phyloP scores from a whole-genome alignment of 2,113 vertebrate genomes.

The Hoplias malabaricus region DNA sequence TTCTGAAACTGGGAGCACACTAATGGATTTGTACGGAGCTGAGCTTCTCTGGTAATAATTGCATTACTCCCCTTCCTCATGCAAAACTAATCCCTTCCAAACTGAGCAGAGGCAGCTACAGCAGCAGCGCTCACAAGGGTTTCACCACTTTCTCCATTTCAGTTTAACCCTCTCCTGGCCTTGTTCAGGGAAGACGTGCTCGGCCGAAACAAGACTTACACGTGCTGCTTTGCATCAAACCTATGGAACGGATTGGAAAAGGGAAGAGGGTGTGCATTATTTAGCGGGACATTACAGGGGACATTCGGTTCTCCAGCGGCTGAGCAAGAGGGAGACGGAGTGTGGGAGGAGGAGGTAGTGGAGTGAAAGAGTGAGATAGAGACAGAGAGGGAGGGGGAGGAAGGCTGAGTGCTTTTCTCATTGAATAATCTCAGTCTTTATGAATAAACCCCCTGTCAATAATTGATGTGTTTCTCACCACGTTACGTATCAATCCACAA shows the following conservation, averaged over 20 bases:
- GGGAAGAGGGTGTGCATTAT: conserved; percentile 35
- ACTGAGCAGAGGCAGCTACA: background rate
- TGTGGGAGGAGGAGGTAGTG: background rate
- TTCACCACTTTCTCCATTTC: background rate
- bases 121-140: too few species aligned
- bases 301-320: conserved; percentile 34
- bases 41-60: too few species aligned
- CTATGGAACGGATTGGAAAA: background rate
- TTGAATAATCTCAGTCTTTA: conserved; percentile 41
- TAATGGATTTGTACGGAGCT: too few species aligned
- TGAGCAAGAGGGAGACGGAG: conserved; percentile 1
- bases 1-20: too few species aligned
- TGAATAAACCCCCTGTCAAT: conserved; percentile 49
- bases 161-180: background rate
- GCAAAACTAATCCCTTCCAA: too few species aligned
- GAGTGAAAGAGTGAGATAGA: background rate
- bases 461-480: conserved; percentile 37
- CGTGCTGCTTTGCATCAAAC: background rate
- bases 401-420: conserved; percentile 28
- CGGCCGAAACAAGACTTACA: background rate
- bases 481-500: conserved; percentile 23
- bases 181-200: background rate
- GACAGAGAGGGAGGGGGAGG: background rate
- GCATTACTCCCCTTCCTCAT: too few species aligned
- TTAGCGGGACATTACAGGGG: conserved; percentile 35